Conservation (phyloP, 2,113 vertebrate species). For the Marmota monax region DNA sequence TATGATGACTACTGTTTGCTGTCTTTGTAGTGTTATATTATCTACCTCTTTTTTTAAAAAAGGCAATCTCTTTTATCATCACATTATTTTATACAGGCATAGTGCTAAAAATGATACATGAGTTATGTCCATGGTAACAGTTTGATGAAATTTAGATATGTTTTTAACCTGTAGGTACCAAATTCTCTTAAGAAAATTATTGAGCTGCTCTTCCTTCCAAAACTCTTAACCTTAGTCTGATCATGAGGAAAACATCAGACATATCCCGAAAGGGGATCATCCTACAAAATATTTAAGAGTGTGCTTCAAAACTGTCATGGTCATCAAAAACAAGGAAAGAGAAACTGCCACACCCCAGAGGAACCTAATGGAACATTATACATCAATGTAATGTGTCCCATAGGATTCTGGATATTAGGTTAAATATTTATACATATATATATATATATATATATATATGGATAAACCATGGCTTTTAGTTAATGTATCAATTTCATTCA, state of each 20-base stretch:
- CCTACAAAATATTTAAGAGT: neutral
- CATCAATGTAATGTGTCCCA: neutral
- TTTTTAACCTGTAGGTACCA: constrained; percentile 35
- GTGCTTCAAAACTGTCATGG: neutral
- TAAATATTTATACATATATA: neutral
- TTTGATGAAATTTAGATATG: neutral
- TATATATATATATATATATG: neutral
- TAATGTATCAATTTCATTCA: neutral
- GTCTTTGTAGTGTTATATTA: constrained; percentile 44
- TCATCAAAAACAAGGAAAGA: constrained; percentile 33
- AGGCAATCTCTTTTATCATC: neutral
- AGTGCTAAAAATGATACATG: neutral
- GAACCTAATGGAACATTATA: neutral
- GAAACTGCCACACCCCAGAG: neutral
- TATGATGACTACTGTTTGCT: neutral
- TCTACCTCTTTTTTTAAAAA: constrained; percentile 52
- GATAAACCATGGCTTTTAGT: neutral
- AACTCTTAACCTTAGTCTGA: neutral
- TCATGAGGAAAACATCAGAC: constrained; percentile 18
- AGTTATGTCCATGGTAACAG: neutral
- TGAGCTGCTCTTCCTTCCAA: neutral
- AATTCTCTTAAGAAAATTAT: neutral
- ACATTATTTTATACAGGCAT: constrained; percentile 27
- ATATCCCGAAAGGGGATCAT: neutral
- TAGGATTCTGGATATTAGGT: neutral